Conservation (phyloP, 2,888 invertebrate species). For the Lamellibrachia satsuma region DNA sequence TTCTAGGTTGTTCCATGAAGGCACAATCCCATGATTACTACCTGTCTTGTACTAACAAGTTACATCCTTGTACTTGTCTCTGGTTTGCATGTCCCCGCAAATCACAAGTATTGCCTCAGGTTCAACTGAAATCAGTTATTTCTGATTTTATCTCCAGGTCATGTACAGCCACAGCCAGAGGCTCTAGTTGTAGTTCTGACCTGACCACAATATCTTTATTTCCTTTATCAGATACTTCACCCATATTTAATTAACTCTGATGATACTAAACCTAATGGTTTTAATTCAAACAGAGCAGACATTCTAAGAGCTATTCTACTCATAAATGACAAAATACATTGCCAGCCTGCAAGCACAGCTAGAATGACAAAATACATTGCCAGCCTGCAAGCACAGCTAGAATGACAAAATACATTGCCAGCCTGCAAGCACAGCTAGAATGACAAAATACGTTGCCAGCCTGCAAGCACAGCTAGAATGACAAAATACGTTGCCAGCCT, state of each 20-base stretch:
- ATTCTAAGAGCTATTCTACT: not conserved
- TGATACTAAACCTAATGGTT: not conserved
- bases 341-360: too few relatives aligned
- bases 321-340: too few relatives aligned
- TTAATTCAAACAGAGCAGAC: not conserved
- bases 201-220: not conserved
- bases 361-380: too few relatives aligned
- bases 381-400: too few relatives aligned
- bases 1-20: not conserved
- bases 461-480: too few relatives aligned
- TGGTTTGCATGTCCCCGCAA: not conserved
- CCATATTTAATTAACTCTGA: slow-evolving; percentile 12
- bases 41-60: not conserved
- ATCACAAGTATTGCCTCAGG: not conserved
- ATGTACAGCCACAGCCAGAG: not conserved
- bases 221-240: not conserved
- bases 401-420: too few relatives aligned
- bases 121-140: not conserved
- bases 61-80: not conserved
- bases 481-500: too few relatives aligned
- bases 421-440: too few relatives aligned
- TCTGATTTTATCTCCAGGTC: not conserved
- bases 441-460: too few relatives aligned
- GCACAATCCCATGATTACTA: not conserved
- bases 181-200: not conserved